These are phyloP conservation scores for Nothura maculosa DNA, from an alignment of 2,797 vertebrate species.

Conservation along the genomic window DNA sequence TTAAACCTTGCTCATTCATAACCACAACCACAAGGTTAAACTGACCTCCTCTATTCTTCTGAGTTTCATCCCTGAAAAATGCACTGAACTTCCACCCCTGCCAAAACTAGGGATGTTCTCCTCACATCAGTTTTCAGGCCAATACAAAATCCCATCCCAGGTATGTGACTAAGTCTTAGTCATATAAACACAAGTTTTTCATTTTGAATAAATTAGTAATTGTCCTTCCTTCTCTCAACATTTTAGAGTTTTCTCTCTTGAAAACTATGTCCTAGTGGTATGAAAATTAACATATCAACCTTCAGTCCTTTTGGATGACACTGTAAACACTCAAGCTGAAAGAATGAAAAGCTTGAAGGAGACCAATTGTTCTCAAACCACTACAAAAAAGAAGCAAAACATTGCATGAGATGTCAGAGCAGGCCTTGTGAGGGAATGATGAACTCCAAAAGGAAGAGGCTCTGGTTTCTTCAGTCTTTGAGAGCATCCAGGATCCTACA, in stretches of 20 bases:
- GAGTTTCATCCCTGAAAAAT: slow-evolving; percentile 81
- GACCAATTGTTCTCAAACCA: neutral
- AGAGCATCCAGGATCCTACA: neutral
- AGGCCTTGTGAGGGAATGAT: neutral
- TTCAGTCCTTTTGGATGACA: neutral
- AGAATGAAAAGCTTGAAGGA: slow-evolving; percentile 13
- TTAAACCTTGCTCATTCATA: slow-evolving; percentile 77
- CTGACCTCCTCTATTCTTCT: slow-evolving; percentile 75
- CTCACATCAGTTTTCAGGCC: slow-evolving; percentile 68
- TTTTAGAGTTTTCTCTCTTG: slow-evolving; percentile 33
- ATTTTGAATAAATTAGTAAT: slow-evolving; percentile 50
- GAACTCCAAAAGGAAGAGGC: neutral
- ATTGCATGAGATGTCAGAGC: neutral
- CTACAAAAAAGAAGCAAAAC: neutral
- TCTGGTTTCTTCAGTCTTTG: neutral
- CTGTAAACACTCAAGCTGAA: slow-evolving; percentile 36
- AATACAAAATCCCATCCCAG: slow-evolving; percentile 67
- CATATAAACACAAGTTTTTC: slow-evolving; percentile 76
- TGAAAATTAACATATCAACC: neutral
- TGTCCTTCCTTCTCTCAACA: slow-evolving; percentile 23
- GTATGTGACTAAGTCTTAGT: slow-evolving; percentile 82
- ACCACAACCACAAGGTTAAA: slow-evolving; percentile 82
- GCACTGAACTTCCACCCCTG: slow-evolving; percentile 61
- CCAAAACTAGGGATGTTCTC: slow-evolving; percentile 71
- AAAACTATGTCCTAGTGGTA: neutral